phyloP scores from a whole-genome alignment of 2,797 vertebrate species.

The Sebastes matsubarae region DNA sequence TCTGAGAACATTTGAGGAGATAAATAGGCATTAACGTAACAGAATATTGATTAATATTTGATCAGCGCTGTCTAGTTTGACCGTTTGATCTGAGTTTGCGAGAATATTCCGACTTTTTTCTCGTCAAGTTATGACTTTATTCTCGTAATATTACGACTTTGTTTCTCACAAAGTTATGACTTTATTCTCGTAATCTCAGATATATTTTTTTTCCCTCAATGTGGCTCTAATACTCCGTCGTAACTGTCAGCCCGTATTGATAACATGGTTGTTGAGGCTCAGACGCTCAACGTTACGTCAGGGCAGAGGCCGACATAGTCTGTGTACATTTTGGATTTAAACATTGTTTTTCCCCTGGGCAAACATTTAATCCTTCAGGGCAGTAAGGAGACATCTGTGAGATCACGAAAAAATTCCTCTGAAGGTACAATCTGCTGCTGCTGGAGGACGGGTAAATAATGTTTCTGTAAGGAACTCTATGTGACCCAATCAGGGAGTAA shows the following conservation, averaged over 20 bases:
- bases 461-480: neutral
- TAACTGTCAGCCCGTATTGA: neutral
- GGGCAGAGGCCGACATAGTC: neutral
- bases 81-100: no score
- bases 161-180: no score
- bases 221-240: no score
- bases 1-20: no score
- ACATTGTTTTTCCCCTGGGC: neutral
- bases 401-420: neutral
- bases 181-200: no score
- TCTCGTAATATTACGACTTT: no score
- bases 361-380: neutral
- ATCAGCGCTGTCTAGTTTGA: no score
- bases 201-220: no score
- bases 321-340: neutral
- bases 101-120: no score
- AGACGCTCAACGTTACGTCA: neutral
- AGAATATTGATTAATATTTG: no score
- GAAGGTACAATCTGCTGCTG: neutral
- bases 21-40: no score
- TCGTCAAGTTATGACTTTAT: no score
- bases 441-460: neutral
- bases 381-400: neutral
- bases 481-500: neutral
- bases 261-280: neutral